Evolutionary conservation across 2,113 vertebrate genomes (phyloP).

Genomic region (Pristiophorus japonicus): DNA sequence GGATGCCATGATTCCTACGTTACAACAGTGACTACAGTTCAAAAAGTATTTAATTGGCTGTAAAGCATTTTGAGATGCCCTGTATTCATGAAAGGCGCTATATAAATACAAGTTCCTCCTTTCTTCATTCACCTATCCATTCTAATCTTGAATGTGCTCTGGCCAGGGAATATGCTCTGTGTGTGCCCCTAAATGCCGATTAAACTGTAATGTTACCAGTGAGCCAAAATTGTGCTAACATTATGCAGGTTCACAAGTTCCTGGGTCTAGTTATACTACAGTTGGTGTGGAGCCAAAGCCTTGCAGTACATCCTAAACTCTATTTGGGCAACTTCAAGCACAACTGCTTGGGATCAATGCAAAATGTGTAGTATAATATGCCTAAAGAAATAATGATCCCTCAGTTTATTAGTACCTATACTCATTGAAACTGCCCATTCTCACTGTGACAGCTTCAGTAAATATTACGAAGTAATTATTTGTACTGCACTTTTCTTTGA

Average conservation of each 20-base stretch:
- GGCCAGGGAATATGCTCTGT: background rate
- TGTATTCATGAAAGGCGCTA: no score
- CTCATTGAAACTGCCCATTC: background rate
- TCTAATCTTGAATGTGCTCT: background rate
- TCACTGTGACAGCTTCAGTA: background rate
- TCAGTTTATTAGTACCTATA: background rate
- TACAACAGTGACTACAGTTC: no score
- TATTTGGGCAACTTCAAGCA: background rate
- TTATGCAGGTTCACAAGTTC: background rate
- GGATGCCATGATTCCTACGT: no score
- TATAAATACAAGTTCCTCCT: no score
- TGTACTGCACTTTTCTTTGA: no score
- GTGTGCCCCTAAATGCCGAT: background rate
- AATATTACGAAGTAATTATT: no score
- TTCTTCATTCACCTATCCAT: background rate
- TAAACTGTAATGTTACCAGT: background rate
- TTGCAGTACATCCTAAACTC: background rate
- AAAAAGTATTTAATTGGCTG: no score
- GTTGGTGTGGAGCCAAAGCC: background rate
- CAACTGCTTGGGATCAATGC: background rate
- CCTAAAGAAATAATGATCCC: background rate
- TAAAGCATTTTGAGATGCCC: no score
- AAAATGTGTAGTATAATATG: background rate
- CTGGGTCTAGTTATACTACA: background rate
- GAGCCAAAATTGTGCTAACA: background rate